Evolutionary conservation across 1,140 invertebrate genomes (phyloP).

Genomic region (Eriocheir sinensis): DNA sequence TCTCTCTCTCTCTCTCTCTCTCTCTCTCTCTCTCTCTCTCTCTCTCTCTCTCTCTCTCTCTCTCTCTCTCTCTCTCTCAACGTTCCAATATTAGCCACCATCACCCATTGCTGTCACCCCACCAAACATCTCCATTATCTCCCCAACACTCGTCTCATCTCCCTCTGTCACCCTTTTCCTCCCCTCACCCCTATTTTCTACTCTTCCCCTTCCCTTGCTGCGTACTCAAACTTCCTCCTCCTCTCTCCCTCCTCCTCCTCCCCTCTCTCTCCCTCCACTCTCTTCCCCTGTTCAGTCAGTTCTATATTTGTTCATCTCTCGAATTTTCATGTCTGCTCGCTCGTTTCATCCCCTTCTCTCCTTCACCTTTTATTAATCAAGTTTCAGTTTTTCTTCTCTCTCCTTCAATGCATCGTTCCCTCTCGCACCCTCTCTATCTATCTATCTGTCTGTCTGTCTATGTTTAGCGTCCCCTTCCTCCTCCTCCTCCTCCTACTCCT

Average conservation of each 20-base stretch:
- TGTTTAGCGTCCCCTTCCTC: not conserved
- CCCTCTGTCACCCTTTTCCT: not conserved
- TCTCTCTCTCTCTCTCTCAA: conserved; percentile 26
- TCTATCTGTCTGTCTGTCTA: too few relatives aligned
- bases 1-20: conserved; percentile 7
- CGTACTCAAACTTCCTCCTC: not conserved
- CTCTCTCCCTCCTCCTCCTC: not conserved
- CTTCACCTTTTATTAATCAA: not conserved
- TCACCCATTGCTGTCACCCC: not conserved
- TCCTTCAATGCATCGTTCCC: not conserved
- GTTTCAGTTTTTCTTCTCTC: not conserved
- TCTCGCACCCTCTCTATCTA: not conserved
- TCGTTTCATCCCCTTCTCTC: not conserved
- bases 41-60: conserved; percentile 37
- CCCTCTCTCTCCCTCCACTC: not conserved
- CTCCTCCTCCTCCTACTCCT: not conserved
- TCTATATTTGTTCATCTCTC: not conserved
- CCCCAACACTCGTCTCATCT: not conserved
- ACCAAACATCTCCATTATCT: not conserved
- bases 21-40: not conserved
- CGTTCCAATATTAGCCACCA: not conserved
- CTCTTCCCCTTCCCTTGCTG: not conserved
- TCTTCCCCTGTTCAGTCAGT: not conserved
- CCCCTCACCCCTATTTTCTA: not conserved
- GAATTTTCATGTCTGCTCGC: not conserved